Evolutionary conservation across 2,888 invertebrate genomes (phyloP).

Genomic region (Phortica magna): DNA sequence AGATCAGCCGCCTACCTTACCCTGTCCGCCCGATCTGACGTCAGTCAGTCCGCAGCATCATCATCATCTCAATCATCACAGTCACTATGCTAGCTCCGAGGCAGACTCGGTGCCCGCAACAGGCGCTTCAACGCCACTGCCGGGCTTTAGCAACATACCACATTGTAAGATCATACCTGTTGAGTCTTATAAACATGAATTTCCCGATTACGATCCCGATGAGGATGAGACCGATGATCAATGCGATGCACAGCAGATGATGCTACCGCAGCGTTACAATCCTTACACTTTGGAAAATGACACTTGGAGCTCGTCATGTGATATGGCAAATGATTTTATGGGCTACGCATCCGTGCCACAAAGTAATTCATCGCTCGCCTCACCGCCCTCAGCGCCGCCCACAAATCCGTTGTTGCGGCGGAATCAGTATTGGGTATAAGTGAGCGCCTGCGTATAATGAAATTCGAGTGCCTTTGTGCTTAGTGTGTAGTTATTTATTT

Average conservation of each 20-base stretch:
- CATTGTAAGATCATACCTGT: slow-evolving; percentile 92
- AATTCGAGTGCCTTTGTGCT: slow-evolving; percentile 25
- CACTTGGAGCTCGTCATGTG: slow-evolving; percentile 89
- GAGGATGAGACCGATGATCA: slow-evolving; percentile 77
- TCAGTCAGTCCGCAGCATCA: slow-evolving; percentile 78
- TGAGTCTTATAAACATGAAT: slow-evolving; percentile 82
- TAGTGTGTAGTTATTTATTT: slow-evolving; percentile 66
- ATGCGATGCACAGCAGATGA: slow-evolving; percentile 80
- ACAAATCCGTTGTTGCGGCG: slow-evolving; percentile 92
- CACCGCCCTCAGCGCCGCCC: slow-evolving; percentile 76
- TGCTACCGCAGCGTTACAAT: slow-evolving; percentile 80
- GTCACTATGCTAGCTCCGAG: slow-evolving; percentile 75
- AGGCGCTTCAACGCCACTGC: slow-evolving; percentile 81
- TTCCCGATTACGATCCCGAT: slow-evolving; percentile 76
- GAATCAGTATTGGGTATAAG: slow-evolving; percentile 95
- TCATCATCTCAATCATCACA: slow-evolving; percentile 65
- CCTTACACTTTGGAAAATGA: slow-evolving; percentile 89
- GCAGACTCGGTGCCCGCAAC: slow-evolving; percentile 76
- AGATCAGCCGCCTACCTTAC: slow-evolving; percentile 86
- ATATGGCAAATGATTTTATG: slow-evolving; percentile 80
- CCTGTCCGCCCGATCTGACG: slow-evolving; percentile 89
- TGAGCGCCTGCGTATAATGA: slow-evolving; percentile 3
- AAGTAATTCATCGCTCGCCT: slow-evolving; percentile 79
- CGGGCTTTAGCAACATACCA: slow-evolving; percentile 87
- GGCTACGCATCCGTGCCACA: slow-evolving; percentile 81